These are phyloP conservation scores for Epirrita christyi DNA, from an alignment of 2,888 invertebrate species.

Conservation along the genomic window DNA sequence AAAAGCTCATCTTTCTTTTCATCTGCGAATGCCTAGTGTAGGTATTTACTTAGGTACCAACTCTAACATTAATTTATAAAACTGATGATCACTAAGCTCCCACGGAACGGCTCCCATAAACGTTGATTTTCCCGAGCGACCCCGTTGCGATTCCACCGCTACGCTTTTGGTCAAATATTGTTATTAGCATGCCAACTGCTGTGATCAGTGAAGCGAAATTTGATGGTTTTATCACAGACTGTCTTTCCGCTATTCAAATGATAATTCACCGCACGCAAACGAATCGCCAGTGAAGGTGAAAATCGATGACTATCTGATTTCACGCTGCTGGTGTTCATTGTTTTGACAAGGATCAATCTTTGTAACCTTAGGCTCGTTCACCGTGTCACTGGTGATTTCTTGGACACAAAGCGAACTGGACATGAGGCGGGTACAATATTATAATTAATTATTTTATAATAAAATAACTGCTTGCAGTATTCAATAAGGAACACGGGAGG, in stretches of 20 bases:
- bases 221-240: conserved; percentile 43
- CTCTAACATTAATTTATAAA: conserved; percentile 33
- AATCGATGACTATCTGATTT: conserved; percentile 71
- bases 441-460: too few relatives aligned
- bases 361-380: background rate
- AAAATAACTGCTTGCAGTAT: too few relatives aligned
- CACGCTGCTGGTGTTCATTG: conserved; percentile 57
- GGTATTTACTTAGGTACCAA: conserved; percentile 10
- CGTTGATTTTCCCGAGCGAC: conserved; percentile 28
- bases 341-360: conserved; percentile 15
- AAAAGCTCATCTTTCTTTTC: conserved; percentile 72
- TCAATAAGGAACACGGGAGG: too few relatives aligned
- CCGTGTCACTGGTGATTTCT: background rate
- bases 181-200: conserved; percentile 44
- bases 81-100: conserved; percentile 31
- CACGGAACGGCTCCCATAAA: conserved; percentile 35
- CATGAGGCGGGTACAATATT: too few relatives aligned
- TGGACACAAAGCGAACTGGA: too few relatives aligned
- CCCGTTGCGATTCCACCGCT: conserved; percentile 29
- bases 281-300: conserved; percentile 70
- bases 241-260: conserved; percentile 60
- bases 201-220: conserved; percentile 56
- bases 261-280: conserved; percentile 60
- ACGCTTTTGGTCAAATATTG: conserved; percentile 28
- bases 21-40: conserved; percentile 54